A percentile compares a stretch with the other conserved stretches of the same genome.
Evolutionary conservation across 2,113 vertebrate species (phyloP).

Genomic region (Henicopernis longicauda): DNA sequence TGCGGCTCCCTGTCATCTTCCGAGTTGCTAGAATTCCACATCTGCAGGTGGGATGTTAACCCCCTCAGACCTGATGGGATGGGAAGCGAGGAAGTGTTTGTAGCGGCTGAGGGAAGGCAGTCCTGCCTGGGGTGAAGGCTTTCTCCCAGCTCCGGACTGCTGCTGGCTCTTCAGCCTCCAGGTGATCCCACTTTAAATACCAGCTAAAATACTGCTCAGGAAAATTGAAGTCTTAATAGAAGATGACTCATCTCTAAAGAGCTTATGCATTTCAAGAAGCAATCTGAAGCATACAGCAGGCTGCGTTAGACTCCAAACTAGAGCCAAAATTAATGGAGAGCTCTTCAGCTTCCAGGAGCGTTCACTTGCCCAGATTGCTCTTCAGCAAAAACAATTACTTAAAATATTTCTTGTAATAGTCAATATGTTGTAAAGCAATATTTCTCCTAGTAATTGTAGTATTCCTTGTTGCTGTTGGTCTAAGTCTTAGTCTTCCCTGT

Average conservation of each 20-base stretch:
- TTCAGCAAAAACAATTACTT: conserved; percentile 37
- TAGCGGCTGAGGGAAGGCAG: background rate
- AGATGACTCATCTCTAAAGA: background rate
- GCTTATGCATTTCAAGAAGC: background rate
- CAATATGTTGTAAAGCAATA: background rate
- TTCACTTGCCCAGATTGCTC: conserved; percentile 5
- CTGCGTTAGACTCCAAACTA: background rate
- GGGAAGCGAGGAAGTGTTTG: fast-evolving
- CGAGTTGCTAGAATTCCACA: fast-evolving
- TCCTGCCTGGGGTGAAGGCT: background rate
- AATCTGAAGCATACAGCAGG: background rate
- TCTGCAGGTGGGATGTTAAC: background rate
- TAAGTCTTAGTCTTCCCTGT: background rate
- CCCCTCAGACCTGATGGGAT: background rate
- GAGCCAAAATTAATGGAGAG: conserved; percentile 48
- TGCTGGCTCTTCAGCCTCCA: background rate
- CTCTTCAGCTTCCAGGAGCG: conserved; percentile 33
- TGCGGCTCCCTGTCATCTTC: fast-evolving
- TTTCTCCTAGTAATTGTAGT: background rate
- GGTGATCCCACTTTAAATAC: background rate
- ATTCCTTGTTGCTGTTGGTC: background rate
- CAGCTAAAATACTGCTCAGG: background rate
- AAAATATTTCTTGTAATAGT: background rate
- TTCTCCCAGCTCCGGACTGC: background rate
- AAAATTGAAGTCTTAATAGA: background rate